Base-by-base conservation (phyloP, 1,140 invertebrate genomes). In the Pseudobourletiella spinata region DNA sequence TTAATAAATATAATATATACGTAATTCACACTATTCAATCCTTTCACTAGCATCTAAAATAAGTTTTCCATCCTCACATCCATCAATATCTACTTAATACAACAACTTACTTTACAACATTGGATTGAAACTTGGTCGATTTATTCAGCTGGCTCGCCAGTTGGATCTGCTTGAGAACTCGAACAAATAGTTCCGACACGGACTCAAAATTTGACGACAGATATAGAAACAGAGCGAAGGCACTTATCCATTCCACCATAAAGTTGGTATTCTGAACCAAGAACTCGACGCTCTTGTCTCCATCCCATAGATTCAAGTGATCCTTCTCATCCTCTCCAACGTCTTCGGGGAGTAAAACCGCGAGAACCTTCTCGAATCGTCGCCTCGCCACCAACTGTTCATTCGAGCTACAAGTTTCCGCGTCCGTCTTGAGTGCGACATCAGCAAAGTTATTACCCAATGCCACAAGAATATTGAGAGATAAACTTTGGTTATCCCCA, bases 271-370 rank as follows among this genome's bases (percentile, higher is more conserved):
- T 57, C 30, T 69, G 68, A 15, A 59, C 3, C 11, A 66, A 25
- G 59, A 29, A 62, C 35, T 69, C 68, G 0, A 69, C 50, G 30
- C 62, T 64, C n/a, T 64, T 58, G 20, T 64, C 57, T 24, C 68
- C 64, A 28, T 59, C 63, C 51, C 52, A 64, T 48, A 52, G 59
- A 15, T 24, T 24, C 6, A 30, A 18, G 2, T 51, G 1, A 15
- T 2, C 2, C 55, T 20, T 6, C 2, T 56, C 50, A 14, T 43
- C 20, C 1, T 62, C 20, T 16, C 50, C 59, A 2, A 2, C 26
- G 28, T 48, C 43, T 18, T 35, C 2, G 14, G 24, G 26, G 2
- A 68, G 1, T 20, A 60, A 32, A n/a, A 6, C 20, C 20, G 35
- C 24, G 4, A 63, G 25, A 18, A 69, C 42, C 42, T 43, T 59